Base-by-base conservation (phyloP, 2,113 vertebrate species). In the Strigops habroptila region DNA sequence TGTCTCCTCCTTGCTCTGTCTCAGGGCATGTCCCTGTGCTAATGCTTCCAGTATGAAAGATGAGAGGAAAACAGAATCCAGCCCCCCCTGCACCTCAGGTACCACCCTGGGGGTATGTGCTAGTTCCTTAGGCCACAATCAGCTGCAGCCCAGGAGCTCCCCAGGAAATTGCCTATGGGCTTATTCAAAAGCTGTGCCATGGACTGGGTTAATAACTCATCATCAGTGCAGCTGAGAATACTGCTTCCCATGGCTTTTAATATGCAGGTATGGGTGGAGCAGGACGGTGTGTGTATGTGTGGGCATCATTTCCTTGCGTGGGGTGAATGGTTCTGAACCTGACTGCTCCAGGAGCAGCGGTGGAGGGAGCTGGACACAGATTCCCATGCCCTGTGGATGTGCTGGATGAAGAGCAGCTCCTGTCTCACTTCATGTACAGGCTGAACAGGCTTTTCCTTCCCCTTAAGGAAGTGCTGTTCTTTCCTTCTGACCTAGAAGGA, bases 21-120 rank as follows among this genome's bases (percentile, higher is more conserved):
- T 1, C 1, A 0, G 25, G 14, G 19, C n/a, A 14, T 7, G 21
- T 76, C 15, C 6, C 37, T 62, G 37, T 23, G 28, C 10, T 9
- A 21, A 27, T 49, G 10, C 12, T 82, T 41, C 14, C 14, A 25
- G n/a, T 30, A 18, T 1, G 4, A 35, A 83, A 31, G 48, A 83
- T 14, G 19, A 48, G 9, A 24, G 10, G 10, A 43, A 43, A 43
- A 17, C 13, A 0, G 12, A 63, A 57, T 49, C n/a, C 1, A 2
- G 3, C 6, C 9, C 11, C 7, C 15, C 10, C 15, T 9, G 35
- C 14, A 27, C 17, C n/a, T 28, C n/a, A 8, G 39, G 17, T 14
- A 51, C 25, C 43, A 41, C 30, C 28, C 8, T 48, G 43, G 12
- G 51, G 43, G 25, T 43, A 37, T 2, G 2, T 1, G 2, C 9